phyloP scores from a whole-genome alignment of 2,888 invertebrate species.

The Prenolepis imparis region DNA sequence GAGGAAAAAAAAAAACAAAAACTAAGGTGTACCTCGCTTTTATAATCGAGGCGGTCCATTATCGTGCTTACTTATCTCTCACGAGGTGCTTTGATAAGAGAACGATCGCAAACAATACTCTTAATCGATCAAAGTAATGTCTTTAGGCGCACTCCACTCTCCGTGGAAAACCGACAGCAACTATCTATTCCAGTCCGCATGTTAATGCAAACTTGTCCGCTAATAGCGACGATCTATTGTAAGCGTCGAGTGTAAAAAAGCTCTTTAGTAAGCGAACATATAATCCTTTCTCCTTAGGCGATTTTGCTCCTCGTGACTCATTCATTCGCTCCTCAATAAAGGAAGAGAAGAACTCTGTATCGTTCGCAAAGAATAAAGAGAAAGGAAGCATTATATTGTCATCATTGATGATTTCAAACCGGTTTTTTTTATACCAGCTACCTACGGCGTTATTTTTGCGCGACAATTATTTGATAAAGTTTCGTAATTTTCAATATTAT shows the following conservation, averaged over 20 bases:
- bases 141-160: background rate
- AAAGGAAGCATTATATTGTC: background rate
- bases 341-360: background rate
- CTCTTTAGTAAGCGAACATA: constrained; percentile 57
- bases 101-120: background rate
- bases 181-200: constrained; percentile 31
- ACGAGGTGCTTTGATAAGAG: background rate
- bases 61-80: background rate
- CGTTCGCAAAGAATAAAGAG: background rate
- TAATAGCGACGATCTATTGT: constrained; percentile 65
- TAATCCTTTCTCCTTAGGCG: constrained; percentile 47
- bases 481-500: background rate
- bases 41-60: background rate
- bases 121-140: constrained; percentile 1
- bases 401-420: constrained; percentile 16
- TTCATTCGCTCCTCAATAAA: constrained; percentile 21
- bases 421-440: constrained; percentile 7
- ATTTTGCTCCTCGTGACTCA: constrained; percentile 51
- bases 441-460: background rate
- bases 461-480: constrained; percentile 19
- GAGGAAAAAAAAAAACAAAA: background rate
- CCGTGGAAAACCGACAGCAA: constrained; percentile 18
- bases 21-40: background rate
- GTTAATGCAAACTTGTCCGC: constrained; percentile 26
- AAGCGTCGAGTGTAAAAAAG: constrained; percentile 67